These are phyloP conservation scores for Microtus richardsoni DNA, from an alignment of 2,113 vertebrate species.

Conservation along the genomic window DNA sequence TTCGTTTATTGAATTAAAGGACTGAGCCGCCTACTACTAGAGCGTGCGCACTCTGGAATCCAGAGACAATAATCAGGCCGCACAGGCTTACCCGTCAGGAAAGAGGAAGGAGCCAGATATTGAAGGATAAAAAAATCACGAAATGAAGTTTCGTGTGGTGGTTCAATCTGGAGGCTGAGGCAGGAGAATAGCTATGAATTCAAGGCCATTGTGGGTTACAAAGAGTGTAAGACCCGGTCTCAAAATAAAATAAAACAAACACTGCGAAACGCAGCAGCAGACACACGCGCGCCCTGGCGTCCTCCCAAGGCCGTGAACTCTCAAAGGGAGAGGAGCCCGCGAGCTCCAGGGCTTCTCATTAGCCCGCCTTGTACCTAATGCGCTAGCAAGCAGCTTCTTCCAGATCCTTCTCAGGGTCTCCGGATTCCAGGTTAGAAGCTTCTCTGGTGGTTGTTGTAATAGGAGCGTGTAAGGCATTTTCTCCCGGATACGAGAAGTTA, in stretches of 20 bases:
- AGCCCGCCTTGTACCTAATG: accelerated
- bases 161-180: background rate
- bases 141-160: background rate
- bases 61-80: background rate
- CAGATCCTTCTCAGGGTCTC: background rate
- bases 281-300: background rate
- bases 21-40: background rate
- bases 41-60: background rate
- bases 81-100: no score
- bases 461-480: background rate
- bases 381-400: background rate
- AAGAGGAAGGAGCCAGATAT: no score
- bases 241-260: background rate
- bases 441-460: background rate
- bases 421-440: no score
- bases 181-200: background rate
- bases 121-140: accelerated
- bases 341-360: no score
- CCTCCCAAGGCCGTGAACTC: no score
- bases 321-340: background rate
- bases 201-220: background rate
- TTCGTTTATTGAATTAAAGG: background rate
- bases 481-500: background rate
- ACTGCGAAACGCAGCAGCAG: background rate
- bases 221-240: background rate